A percentile compares a stretch with the other conserved stretches of the same genome.
Conservation (phyloP, 2,113 vertebrate genomes). For the Circaetus cinerascens region DNA sequence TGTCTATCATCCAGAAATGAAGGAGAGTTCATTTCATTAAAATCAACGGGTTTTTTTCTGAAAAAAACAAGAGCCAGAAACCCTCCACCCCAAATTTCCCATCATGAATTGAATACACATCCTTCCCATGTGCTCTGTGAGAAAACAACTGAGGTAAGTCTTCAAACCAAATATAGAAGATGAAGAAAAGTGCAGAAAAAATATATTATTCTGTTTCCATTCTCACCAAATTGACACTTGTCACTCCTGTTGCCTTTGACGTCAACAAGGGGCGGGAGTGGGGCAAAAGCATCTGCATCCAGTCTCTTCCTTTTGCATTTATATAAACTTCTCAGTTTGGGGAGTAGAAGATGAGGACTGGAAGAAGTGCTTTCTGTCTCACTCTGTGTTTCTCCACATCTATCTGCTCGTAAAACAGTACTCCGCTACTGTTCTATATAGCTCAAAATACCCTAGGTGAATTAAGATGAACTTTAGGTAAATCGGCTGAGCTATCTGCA, state of each 20-base stretch:
- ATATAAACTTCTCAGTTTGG: background rate
- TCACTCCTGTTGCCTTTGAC: background rate
- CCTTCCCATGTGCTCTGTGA: background rate
- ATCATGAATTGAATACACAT: background rate
- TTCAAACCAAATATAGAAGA: background rate
- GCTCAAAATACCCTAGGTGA: background rate
- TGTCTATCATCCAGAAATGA: background rate
- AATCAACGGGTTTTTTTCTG: background rate
- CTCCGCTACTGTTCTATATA: background rate
- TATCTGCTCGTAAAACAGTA: background rate
- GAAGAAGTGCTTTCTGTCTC: background rate
- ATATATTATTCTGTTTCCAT: background rate
- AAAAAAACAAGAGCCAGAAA: background rate
- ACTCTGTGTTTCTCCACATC: background rate
- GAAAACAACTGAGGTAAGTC: background rate
- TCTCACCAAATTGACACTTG: background rate
- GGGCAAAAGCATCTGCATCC: background rate
- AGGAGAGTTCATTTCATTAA: background rate
- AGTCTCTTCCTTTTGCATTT: background rate
- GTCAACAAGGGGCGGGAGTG: fast-evolving
- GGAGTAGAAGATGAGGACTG: background rate
- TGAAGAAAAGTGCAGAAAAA: background rate
- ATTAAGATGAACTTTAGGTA: background rate
- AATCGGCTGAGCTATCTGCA: background rate
- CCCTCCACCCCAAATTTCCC: background rate